Evolutionary conservation across 2,113 vertebrate species (phyloP).

Genomic region (Nettapus auritus): DNA sequence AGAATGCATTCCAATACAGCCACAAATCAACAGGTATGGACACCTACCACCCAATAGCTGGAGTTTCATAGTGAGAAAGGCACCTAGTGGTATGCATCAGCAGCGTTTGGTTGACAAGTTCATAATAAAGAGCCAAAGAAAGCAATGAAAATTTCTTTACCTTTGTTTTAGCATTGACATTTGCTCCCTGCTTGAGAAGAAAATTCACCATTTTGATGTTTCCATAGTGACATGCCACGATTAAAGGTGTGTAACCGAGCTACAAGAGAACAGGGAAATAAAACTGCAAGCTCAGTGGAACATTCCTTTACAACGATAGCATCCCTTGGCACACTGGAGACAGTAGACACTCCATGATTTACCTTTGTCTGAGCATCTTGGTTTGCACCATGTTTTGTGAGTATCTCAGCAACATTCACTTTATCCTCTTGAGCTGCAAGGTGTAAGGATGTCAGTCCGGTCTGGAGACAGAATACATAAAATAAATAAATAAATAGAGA

Average conservation of each 20-base stretch:
- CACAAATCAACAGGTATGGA: fast-evolving
- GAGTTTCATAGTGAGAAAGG: background rate
- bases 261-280: constrained; percentile 67
- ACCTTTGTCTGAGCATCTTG: constrained; percentile 97
- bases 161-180: constrained; percentile 93
- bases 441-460: constrained; percentile 93
- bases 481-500: background rate
- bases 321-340: background rate
- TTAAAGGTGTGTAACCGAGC: constrained; percentile 96
- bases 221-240: constrained; percentile 97
- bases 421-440: constrained; percentile 96
- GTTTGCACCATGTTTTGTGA: constrained; percentile 85
- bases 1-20: background rate
- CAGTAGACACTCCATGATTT: background rate
- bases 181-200: constrained; percentile 92
- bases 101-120: background rate
- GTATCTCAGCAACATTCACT: constrained; percentile 88
- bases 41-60: background rate
- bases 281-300: constrained; percentile 40
- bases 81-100: fast-evolving
- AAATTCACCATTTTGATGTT: constrained; percentile 98
- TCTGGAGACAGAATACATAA: constrained; percentile 74
- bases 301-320: background rate
- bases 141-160: constrained; percentile 73
- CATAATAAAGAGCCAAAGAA: background rate